These are phyloP conservation scores for Ophiothrix spiculata DNA, from an alignment of 35 echinoderm and acorn worm genomes.

Conservation along the genomic window DNA sequence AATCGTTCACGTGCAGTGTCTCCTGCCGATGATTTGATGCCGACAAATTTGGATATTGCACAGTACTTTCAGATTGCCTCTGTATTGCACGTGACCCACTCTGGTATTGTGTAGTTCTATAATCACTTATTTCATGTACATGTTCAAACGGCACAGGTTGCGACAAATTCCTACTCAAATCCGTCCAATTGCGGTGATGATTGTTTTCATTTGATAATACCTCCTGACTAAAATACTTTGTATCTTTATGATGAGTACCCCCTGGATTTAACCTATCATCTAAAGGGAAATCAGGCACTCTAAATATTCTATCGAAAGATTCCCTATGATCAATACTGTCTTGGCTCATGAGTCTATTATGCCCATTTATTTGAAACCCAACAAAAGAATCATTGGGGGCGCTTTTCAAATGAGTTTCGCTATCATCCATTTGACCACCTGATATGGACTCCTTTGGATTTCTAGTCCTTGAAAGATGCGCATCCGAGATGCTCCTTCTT, in stretches of 20 bases:
- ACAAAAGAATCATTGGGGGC: background rate
- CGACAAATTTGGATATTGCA: too few species aligned
- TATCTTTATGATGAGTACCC: background rate
- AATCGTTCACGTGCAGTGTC: background rate
- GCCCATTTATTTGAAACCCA: background rate
- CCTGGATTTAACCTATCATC: background rate
- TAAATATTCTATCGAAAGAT: background rate
- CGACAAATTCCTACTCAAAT: too few species aligned
- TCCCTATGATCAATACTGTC: background rate
- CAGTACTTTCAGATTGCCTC: too few species aligned
- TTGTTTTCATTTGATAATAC: background rate
- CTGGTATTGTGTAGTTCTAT: too few species aligned
- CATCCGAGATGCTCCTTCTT: slow-evolving; percentile 19
- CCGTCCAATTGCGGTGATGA: background rate
- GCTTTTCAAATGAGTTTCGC: too few species aligned
- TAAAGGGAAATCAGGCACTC: background rate
- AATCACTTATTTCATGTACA: too few species aligned
- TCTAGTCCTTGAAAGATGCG: background rate
- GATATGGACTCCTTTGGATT: too few species aligned
- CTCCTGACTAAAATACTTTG: background rate
- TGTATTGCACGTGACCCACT: too few species aligned
- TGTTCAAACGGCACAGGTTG: too few species aligned
- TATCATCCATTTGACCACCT: too few species aligned
- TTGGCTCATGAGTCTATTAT: background rate
- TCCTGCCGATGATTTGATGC: background rate